Evolutionary conservation across 1,140 invertebrate species (phyloP).

Genomic region (Maniola jurtina): DNA sequence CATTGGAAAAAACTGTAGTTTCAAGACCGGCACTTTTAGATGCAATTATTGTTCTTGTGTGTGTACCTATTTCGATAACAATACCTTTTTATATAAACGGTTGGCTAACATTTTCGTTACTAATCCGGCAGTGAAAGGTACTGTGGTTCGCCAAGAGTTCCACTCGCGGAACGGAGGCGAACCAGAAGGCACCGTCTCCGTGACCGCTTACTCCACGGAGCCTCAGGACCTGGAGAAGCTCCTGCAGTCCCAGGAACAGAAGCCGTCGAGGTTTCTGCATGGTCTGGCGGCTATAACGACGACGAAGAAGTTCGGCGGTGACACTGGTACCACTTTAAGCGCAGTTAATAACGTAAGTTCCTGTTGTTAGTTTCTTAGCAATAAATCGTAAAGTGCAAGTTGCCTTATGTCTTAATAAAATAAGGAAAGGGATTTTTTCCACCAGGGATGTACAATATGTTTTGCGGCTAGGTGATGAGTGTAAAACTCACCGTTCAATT

Average conservation of each 20-base stretch:
- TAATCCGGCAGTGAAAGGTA: conserved; percentile 81
- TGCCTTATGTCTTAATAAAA: not conserved
- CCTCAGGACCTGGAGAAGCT: conserved; percentile 79
- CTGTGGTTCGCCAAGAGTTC: conserved; percentile 82
- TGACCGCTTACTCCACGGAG: conserved; percentile 83
- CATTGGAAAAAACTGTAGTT: not conserved
- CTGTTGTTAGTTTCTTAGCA: conserved; percentile 24
- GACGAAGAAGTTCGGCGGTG: conserved; percentile 75
- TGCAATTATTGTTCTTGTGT: not conserved
- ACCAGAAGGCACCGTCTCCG: conserved; percentile 82
- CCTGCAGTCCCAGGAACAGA: conserved; percentile 52
- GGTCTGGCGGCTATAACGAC: conserved; percentile 66
- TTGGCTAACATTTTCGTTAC: conserved; percentile 38
- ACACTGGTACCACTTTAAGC: conserved; percentile 51
- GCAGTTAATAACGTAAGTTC: conserved; percentile 59
- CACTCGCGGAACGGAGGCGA: conserved; percentile 83
- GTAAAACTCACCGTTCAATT: no score
- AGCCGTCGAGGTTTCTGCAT: conserved; percentile 59
- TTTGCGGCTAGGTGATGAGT: no score
- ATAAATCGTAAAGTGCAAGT: not conserved
- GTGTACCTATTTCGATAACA: conserved; percentile 33
- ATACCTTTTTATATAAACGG: conserved; percentile 40
- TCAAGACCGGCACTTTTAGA: not conserved
- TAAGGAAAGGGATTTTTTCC: not conserved
- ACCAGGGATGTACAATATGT: not conserved